These are phyloP conservation scores for Zosterops japonicus DNA, from an alignment of 2,113 vertebrate genomes.

Conservation along the genomic window DNA sequence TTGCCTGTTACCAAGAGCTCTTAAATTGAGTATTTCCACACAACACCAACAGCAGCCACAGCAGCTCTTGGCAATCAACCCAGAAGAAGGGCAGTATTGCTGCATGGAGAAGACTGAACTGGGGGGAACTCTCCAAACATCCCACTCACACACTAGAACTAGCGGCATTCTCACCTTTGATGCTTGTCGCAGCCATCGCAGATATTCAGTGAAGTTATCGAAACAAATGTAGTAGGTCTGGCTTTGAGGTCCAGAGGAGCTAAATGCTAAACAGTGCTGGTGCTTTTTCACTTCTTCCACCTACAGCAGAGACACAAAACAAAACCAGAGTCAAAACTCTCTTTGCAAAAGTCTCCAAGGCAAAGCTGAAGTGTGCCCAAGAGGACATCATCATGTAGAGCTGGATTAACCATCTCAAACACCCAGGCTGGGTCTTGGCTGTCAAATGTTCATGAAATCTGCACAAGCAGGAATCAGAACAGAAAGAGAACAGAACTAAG, in stretches of 20 bases:
- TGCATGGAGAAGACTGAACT: not conserved
- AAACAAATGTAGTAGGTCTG: conserved; percentile 98
- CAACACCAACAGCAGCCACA: not conserved
- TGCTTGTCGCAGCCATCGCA: conserved; percentile 94
- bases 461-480: not conserved
- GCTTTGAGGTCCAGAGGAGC: conserved; percentile 96
- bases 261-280: conserved; percentile 97
- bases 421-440: not conserved
- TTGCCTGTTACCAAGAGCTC: not conserved
- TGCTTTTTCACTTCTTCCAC: conserved; percentile 97
- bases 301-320: conserved; percentile 64
- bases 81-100: not conserved
- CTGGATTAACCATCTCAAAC: not conserved
- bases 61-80: not conserved
- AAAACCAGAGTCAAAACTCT: not conserved
- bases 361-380: not conserved
- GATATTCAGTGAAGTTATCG: conserved; percentile 94
- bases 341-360: not conserved
- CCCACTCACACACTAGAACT: not conserved
- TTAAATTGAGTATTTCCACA: not conserved
- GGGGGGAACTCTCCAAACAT: not conserved
- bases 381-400: not conserved
- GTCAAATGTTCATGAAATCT: not conserved
- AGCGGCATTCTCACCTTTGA: conserved; percentile 84
- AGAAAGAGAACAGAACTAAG: not conserved